A percentile compares a stretch with the other conserved stretches of the same genome.
phyloP scores from a whole-genome alignment of 2,888 invertebrate genomes.

The Imbricaverruca yamaguchii region DNA sequence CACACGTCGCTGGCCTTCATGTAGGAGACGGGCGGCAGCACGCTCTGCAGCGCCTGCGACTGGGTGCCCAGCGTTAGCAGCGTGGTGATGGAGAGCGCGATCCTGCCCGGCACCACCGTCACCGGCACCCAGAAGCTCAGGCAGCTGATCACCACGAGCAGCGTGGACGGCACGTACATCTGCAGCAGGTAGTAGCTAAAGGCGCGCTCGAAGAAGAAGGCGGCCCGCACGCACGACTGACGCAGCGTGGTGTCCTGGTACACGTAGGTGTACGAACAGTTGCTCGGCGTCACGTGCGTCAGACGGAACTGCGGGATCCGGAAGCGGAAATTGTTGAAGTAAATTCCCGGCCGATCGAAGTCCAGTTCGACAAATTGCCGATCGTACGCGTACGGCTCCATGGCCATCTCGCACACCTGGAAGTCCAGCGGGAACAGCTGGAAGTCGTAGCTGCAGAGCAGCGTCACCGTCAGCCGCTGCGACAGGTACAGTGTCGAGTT shows the following conservation, averaged over 20 bases:
- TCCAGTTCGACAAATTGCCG: neutral
- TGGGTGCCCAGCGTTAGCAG: slow-evolving; percentile 9
- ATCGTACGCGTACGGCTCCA: neutral
- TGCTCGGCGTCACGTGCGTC: neutral
- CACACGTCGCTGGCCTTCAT: slow-evolving; percentile 14
- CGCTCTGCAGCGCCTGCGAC: neutral
- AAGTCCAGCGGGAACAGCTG: neutral
- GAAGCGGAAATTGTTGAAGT: neutral
- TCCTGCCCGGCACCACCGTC: neutral
- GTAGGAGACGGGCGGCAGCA: slow-evolving; percentile 14
- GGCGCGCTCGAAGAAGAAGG: neutral
- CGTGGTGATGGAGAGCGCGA: neutral
- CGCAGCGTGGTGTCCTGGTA: neutral
- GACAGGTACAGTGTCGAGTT: neutral
- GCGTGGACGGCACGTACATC: neutral
- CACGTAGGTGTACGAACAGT: neutral
- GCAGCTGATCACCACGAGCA: neutral
- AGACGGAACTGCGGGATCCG: neutral
- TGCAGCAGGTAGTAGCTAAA: slow-evolving; percentile 13
- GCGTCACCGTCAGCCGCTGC: neutral
- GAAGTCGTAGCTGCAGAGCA: neutral
- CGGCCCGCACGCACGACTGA: neutral
- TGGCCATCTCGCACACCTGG: neutral
- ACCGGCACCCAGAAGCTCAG: slow-evolving; percentile 1
- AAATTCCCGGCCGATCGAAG: slow-evolving; percentile 1